Evolutionary conservation across 92 coral and sea anemone genomes (phyloP).

Genomic region (Phymanthus crucifer): DNA sequence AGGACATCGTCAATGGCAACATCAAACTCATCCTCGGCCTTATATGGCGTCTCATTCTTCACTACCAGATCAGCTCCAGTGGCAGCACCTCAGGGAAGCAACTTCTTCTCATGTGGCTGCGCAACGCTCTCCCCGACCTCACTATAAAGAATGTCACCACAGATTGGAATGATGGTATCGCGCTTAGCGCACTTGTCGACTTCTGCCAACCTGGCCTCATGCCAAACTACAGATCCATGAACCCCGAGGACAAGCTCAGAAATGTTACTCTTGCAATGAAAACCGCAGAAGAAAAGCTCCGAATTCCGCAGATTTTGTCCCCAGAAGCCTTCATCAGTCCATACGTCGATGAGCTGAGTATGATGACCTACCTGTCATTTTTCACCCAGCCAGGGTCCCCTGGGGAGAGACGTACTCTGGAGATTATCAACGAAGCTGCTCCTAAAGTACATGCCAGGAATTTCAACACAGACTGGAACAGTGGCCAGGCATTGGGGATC

Average conservation of each 20-base stretch:
- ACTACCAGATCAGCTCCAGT: conserved; percentile 96
- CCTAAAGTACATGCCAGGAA: conserved; percentile 76
- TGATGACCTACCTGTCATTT: conserved; percentile 98
- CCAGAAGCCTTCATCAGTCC: conserved; percentile 89
- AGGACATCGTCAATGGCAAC: conserved; percentile 95
- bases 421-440: conserved; percentile 75
- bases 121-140: conserved; percentile 84
- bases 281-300: conserved; percentile 73
- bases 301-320: conserved; percentile 81
- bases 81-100: conserved; percentile 93
- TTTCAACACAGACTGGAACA: conserved; percentile 94
- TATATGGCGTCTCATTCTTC: conserved; percentile 94
- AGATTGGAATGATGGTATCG: conserved; percentile 92
- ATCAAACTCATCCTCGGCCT: conserved; percentile 89
- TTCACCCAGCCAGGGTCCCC: conserved; percentile 95
- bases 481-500: conserved; percentile 72
- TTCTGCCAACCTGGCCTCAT: conserved; percentile 82
- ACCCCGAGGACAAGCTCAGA: conserved; percentile 65
- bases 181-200: conserved; percentile 76
- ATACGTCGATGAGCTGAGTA: conserved; percentile 92
- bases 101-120: conserved; percentile 83
- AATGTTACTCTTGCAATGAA: conserved; percentile 73
- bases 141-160: conserved; percentile 86
- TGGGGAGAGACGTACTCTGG: conserved; percentile 87
- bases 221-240: conserved; percentile 78